Conservation (phyloP, 2,888 invertebrate genomes). For the Drosophila helvetica region DNA sequence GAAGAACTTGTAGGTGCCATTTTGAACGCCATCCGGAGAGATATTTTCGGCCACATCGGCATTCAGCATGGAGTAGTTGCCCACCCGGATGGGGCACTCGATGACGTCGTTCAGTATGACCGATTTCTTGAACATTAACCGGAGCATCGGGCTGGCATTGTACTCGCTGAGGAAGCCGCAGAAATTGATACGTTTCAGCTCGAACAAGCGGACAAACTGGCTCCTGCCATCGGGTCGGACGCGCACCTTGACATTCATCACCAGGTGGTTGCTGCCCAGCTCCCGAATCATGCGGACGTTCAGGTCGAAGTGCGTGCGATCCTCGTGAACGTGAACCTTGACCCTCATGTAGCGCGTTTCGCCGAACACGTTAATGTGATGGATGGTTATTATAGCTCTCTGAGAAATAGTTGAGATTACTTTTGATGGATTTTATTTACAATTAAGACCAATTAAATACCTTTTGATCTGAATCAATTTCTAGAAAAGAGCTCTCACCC, state of each 20-base stretch:
- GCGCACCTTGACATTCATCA: constrained; percentile 59
- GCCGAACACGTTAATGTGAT: constrained; percentile 37
- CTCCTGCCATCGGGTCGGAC: not conserved
- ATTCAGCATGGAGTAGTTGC: constrained; percentile 50
- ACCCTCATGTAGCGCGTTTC: constrained; percentile 54
- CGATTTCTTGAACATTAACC: constrained; percentile 44
- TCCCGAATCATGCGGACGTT: constrained; percentile 41
- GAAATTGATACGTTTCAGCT: constrained; percentile 54
- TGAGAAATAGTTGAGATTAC: not conserved
- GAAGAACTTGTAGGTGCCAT: constrained; percentile 61
- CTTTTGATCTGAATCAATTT: not conserved
- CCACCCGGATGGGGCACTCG: constrained; percentile 53
- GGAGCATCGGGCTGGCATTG: constrained; percentile 36
- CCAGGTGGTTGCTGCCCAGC: constrained; percentile 59
- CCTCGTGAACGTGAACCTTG: constrained; percentile 30
- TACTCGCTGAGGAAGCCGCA: constrained; percentile 59
- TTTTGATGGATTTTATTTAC: accelerated
- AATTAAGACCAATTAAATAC: not conserved
- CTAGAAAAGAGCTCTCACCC: not conserved
- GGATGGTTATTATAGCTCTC: constrained; percentile 3
- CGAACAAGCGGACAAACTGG: constrained; percentile 38
- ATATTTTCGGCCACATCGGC: constrained; percentile 40
- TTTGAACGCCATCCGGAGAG: constrained; percentile 18
- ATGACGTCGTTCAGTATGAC: constrained; percentile 29
- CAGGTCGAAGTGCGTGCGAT: constrained; percentile 59